Base-by-base conservation (phyloP, 1,140 invertebrate species). In the Pseudomyrmex sp. region DNA sequence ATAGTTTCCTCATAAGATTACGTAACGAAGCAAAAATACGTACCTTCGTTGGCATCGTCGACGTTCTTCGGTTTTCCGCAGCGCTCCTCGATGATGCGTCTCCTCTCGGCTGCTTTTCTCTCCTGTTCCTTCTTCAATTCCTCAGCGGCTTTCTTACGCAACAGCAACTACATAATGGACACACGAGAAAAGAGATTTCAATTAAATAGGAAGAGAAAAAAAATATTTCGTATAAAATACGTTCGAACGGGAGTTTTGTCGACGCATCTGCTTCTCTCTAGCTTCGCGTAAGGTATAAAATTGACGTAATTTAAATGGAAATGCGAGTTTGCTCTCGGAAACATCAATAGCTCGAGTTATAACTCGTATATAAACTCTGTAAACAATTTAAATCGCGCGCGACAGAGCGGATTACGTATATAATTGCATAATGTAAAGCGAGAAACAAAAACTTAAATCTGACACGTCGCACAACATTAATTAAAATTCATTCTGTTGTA, bases 61-160 rank as follows among this genome's bases (percentile, higher is more conserved):
- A 98, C 94, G 93, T 97, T 96, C 95, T 98, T 98, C 79, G 98
- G 96, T 93, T 97, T 97, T 93, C 98, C 98, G 92, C 98, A 98
- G 93, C 98, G 96, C 94, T 99, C 97, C 94, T 98, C 98, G 94
- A 99, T 99, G 95, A 99, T 98, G 92, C 97, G 97, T 95, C 99
- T 99, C 94, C 99, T 98, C 95, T 99, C 99, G 88, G 98, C 98
- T 50, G 98, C 98, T 96, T 99, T 99, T 93, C 98, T 97, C 95
- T 99, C 98, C 95, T 99, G 99, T 96, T 99, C 99, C 94, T 99
- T 99, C 96, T 99, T 99, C 95, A 99, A 96, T 95, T 99, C 99
- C 95, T 99, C 99, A 91, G 99, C 99, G 93, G 99, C 99, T 96
- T 99, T 99, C 95, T 99, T 99, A 97, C 99, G 99, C 95, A 99